Conservation (phyloP, 2,888 invertebrate species). For the Rhorus exstirpatorius region DNA sequence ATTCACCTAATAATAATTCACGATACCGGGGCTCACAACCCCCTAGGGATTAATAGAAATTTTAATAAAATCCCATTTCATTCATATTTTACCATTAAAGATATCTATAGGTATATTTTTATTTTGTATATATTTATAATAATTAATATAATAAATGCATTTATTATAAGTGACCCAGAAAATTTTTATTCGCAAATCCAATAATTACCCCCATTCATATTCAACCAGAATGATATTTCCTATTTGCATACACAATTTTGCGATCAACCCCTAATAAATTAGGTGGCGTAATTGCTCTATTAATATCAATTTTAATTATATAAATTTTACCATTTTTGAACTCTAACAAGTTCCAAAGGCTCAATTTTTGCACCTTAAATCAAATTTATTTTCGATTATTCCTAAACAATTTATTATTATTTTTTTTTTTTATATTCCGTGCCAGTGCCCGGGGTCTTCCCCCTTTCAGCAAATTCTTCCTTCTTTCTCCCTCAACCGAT, state of each 20-base stretch:
- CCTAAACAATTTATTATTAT: no score
- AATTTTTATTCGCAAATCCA: constrained; percentile 91
- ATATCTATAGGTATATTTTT: constrained; percentile 89
- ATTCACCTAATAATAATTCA: constrained; percentile 90
- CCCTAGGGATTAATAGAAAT: constrained; percentile 86
- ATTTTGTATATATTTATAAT: constrained; percentile 87
- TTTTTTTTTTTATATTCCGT: no score
- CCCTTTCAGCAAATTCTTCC: no score
- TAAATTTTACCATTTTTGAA: constrained; percentile 88
- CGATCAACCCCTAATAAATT: constrained; percentile 93
- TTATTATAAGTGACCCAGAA: constrained; percentile 90
- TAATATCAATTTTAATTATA: constrained; percentile 90
- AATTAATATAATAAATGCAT: constrained; percentile 87
- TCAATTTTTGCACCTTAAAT: constrained; percentile 87
- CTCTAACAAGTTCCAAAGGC: constrained; percentile 88
- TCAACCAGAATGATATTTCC: constrained; percentile 94
- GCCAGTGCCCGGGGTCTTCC: no score
- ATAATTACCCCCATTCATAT: constrained; percentile 91
- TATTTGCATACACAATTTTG: constrained; percentile 94
- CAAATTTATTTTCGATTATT: no score
- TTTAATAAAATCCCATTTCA: constrained; percentile 90
- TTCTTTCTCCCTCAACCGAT: no score
- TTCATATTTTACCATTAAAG: constrained; percentile 89
- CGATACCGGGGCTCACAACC: constrained; percentile 90
- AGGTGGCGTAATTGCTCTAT: constrained; percentile 91